Evolutionary conservation across 2,888 invertebrate species (phyloP), one percentile per base, ranked within the genome.

Genomic region (Melipona beecheii): DNA sequence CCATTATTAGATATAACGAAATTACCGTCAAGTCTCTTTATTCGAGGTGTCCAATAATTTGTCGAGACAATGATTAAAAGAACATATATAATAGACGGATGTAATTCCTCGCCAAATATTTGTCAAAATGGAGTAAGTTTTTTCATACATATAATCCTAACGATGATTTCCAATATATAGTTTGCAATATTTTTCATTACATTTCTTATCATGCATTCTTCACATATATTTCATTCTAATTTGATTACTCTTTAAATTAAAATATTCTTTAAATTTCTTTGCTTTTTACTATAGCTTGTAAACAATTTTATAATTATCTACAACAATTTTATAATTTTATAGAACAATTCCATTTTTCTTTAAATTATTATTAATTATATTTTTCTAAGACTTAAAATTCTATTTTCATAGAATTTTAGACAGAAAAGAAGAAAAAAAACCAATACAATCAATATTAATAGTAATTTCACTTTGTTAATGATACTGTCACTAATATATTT

Each of bases 91-190:
- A 69, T 52, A n/a, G 24, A 66, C 15, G n/a, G 27, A n/a, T 27
- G 58, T 73, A 81, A 73, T 81, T 81, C 54, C 58, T 76, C 66
- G 62, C 62, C 36, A n/a, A 58, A 27, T 24, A 70, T 66, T 24
- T 36, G 66, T 60, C 49, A 62, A 49, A 65, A 68, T 60, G 17
- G n/a, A n/a, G 19, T 31, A 54, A 50, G n/a, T 60, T 49, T 43
- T 24, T 24, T 49, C 31, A 17, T 49, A 11, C 5, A 49, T 17
- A n/a, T 50, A 5, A 56, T 15, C n/a, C 43, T 9, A 43, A 43
- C 43, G 43, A 43, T 43, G 43, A 43, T 9, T 43, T 43, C 9
- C 43, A 43, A 43, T 43, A 43, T 43, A 15, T 56, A 56, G 5
- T 15, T n/a, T 15, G 27, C 27, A 2, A 56, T n/a, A 56, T 56